Base-by-base conservation (phyloP, 2,797 vertebrate genomes). In the Acipenser transmontanus region DNA sequence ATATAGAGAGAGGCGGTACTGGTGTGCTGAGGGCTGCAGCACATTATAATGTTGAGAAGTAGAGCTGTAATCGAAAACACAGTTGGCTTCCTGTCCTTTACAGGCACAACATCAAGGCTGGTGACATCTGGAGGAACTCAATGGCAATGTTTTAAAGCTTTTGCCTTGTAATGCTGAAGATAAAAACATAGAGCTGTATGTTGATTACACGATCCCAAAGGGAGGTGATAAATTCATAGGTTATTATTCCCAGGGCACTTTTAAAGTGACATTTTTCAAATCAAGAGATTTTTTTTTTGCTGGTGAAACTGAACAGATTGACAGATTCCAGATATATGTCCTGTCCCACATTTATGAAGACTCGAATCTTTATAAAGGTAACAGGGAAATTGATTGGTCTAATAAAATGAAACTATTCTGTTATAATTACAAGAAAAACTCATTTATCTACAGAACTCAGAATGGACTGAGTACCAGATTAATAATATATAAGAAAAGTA, bases 111-210 rank as follows among this genome's bases (percentile, higher is more conserved):
- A 61, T 61, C 60, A 61, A 65, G 63, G 14, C 49, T 52, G 63
- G 52, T 65, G 63, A 52, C 63, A 65, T 54, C 50, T 52, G 14
- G 49, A 10, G 63, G 50, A 65, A 65, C 9, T 12, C 3, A 65
- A 14, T 65, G 49, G 13, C 49, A 65, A 34, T 54, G 20, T 65
- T 5, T 52, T 61, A 61, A 61, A 61, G 8, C 20, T 61, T 47
- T 50, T 10, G 62, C 49, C 13, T 17, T 64, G 62, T 65, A 12
- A 49, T 56, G 10, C 7, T 54, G 49, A 17, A 50, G 12, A 51
- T 1, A 54, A 11, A 54, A 65, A 4, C 34, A 34, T 34, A 3
- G 34, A 34, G 34, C 2, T 34, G 34, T 34, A 34, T 9, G 52
- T 54, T 9, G 6, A 54, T 6, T 9, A 54, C 8, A 9, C 4